phyloP scores from a whole-genome alignment of 92 coral and sea anemone genomes.

The Muricea muricata region DNA sequence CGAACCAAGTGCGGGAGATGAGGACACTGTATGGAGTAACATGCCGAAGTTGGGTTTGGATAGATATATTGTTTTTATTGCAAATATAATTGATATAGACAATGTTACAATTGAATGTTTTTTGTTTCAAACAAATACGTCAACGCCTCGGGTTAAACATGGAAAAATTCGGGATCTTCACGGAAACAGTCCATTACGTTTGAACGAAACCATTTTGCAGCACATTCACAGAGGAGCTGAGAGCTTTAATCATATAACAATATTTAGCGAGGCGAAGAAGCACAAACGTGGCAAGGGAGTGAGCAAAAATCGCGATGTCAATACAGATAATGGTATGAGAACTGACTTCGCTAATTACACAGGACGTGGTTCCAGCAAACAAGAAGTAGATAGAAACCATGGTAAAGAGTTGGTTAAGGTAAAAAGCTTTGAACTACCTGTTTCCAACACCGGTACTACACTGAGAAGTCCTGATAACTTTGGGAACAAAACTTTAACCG shows the following conservation, averaged over 20 bases:
- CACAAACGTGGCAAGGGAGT: not conserved
- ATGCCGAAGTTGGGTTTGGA: constrained; percentile 77
- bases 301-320: not conserved
- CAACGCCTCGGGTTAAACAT: constrained; percentile 44
- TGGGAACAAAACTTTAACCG: too few species aligned
- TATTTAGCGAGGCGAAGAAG: not conserved
- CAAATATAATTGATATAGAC: constrained; percentile 57
- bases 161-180: constrained; percentile 25
- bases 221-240: not conserved
- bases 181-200: constrained; percentile 19
- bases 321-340: too few species aligned
- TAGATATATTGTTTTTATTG: constrained; percentile 81
- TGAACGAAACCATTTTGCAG: not conserved
- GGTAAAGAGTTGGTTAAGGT: too few species aligned
- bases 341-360: too few species aligned
- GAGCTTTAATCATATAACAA: not conserved
- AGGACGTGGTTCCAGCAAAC: too few species aligned
- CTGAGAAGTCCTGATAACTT: too few species aligned
- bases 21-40: constrained; percentile 87
- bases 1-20: constrained; percentile 86
- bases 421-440: too few species aligned
- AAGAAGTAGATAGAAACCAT: too few species aligned
- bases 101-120: constrained; percentile 54
- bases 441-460: too few species aligned
- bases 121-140: constrained; percentile 57